Evolutionary conservation across 2,113 vertebrate genomes (phyloP).

Genomic region (Petrocephalus zakoni): DNA sequence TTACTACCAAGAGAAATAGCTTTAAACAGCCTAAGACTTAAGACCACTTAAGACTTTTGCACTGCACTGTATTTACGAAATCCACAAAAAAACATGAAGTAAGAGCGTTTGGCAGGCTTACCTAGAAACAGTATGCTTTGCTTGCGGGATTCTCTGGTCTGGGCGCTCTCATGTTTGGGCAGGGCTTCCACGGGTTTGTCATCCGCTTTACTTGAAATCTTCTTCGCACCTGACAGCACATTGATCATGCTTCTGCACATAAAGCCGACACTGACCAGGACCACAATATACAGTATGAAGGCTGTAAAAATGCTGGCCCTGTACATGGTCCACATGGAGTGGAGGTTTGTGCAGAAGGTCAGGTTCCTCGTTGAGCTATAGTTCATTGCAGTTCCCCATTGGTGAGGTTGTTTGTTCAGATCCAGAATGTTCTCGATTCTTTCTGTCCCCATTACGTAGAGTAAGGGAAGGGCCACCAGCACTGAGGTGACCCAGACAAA

Average conservation of each 20-base stretch:
- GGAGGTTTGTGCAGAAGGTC: slow-evolving; percentile 85
- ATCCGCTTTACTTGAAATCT: background rate
- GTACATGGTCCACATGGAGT: slow-evolving; percentile 73
- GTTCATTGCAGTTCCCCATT: background rate
- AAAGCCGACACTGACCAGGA: slow-evolving; percentile 70
- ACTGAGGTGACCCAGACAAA: slow-evolving; percentile 78
- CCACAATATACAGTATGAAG: slow-evolving; percentile 76
- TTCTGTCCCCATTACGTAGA: slow-evolving; percentile 75
- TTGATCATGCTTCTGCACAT: slow-evolving; percentile 88
- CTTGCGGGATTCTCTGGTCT: slow-evolving; percentile 54
- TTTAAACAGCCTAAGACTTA: background rate
- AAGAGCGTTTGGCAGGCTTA: background rate
- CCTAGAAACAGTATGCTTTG: slow-evolving; percentile 60
- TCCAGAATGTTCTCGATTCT: slow-evolving; percentile 57
- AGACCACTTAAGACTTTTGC: background rate
- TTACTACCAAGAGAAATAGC: background rate
- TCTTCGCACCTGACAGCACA: slow-evolving; percentile 54
- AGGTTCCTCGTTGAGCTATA: slow-evolving; percentile 52
- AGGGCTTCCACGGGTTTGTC: background rate
- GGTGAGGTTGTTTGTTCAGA: background rate
- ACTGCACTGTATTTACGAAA: background rate
- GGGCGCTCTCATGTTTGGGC: slow-evolving; percentile 36
- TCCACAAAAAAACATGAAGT: background rate
- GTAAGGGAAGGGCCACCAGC: slow-evolving; percentile 75
- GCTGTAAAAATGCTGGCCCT: slow-evolving; percentile 73